Conservation (phyloP, 2,888 invertebrate genomes). For the Bombylius major region DNA sequence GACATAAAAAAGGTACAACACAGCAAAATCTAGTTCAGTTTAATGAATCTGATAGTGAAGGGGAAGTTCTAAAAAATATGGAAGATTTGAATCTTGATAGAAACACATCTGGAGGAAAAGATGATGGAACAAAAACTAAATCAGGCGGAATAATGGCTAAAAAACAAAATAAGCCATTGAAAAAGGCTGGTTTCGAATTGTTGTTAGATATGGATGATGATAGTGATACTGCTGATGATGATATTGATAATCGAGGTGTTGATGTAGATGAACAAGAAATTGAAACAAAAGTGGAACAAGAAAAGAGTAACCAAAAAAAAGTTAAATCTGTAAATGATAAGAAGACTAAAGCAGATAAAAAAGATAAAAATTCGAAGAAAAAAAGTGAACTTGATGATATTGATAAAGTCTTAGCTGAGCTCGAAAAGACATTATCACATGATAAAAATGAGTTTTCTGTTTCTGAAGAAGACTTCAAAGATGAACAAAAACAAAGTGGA, state of each 20-base stretch:
- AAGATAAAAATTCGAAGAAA: slow-evolving; percentile 57
- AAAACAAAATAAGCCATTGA: slow-evolving; percentile 20
- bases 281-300: slow-evolving; percentile 30
- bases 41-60: no score
- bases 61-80: slow-evolving; percentile 37
- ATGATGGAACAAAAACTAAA: slow-evolving; percentile 35
- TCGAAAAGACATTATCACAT: slow-evolving; percentile 61
- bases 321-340: slow-evolving; percentile 30
- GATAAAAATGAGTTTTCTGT: slow-evolving; percentile 10
- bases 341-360: slow-evolving; percentile 44
- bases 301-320: slow-evolving; percentile 34
- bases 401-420: slow-evolving; percentile 70
- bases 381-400: slow-evolving; percentile 63
- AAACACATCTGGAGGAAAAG: slow-evolving; percentile 28
- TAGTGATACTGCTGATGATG: slow-evolving; percentile 27
- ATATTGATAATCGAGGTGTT: slow-evolving; percentile 16
- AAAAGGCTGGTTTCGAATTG: slow-evolving; percentile 53
- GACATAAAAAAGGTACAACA: no score
- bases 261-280: slow-evolving; percentile 38
- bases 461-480: slow-evolving; percentile 31
- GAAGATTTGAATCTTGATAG: slow-evolving; percentile 32
- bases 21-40: no score
- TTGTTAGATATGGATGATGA: slow-evolving; percentile 52
- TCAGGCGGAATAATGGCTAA: slow-evolving; percentile 12
- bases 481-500: slow-evolving; percentile 24